Conservation (phyloP, 1,140 invertebrate species). For the Caerostris extrusa region DNA sequence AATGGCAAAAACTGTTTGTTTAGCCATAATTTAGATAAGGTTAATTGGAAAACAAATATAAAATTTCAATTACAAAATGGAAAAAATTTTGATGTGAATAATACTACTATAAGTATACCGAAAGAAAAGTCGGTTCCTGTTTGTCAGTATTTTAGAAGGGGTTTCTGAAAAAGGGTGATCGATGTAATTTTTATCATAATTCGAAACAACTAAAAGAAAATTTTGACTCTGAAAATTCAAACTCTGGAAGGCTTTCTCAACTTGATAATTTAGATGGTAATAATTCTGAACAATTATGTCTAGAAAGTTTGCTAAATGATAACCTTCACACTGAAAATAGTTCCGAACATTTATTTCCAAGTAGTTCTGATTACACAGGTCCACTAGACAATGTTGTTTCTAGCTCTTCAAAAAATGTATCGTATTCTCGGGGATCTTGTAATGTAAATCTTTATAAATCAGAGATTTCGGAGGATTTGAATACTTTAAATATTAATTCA, state of each 20-base stretch:
- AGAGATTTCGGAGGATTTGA: no score
- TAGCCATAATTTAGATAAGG: background rate
- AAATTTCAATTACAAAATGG: no score
- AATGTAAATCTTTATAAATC: no score
- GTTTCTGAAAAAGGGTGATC: constrained; percentile 1
- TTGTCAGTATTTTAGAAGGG: constrained; percentile 14
- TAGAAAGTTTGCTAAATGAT: background rate
- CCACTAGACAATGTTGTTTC: no score
- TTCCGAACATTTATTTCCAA: background rate
- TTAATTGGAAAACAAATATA: background rate
- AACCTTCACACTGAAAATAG: background rate
- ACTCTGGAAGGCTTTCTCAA: background rate
- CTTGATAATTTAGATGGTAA: background rate
- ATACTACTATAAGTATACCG: no score
- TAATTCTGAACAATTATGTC: background rate
- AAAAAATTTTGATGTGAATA: background rate
- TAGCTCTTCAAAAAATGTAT: no score
- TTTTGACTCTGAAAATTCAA: no score
- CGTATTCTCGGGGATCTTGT: no score
- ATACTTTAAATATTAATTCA: no score
- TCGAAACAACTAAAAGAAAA: background rate
- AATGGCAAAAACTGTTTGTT: constrained; percentile 35
- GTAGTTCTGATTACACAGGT: no score
- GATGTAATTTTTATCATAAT: constrained; percentile 46
- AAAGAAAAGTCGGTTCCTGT: constrained; percentile 16